Base-by-base conservation (phyloP, 2,888 invertebrate species). In the Stenodera caucasica region DNA sequence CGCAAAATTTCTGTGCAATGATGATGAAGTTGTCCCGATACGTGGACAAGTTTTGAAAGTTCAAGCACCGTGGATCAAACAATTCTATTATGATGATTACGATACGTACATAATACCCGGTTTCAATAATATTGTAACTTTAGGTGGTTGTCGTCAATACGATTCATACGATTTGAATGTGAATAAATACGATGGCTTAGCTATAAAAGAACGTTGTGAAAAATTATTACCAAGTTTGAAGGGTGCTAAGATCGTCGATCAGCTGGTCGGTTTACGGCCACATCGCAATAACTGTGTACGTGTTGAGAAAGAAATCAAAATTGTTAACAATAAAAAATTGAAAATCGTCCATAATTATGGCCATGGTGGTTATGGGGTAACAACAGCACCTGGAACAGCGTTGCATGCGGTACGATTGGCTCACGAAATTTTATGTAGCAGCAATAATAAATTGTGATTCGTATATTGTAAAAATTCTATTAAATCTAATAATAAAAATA, bases 291-390 rank as follows among this genome's bases (percentile, higher is more conserved):
- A 86, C 40, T 9, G 40, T 40, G 86, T 90, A 21, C 82, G 94
- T 70, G 88, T 95, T 65, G 93, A 92, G 73, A 80, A 83, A 0
- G 91, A 92, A 74, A 67, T 71, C 23, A 64, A 77, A 21, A 65
- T 66, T n/a, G 58, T 64, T 32, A 65, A 78, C 11, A 85, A 84
- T 1, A 77, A 82, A 66, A 82, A 77, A 65, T 64, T 82, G 0
- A 84, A 87, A 83, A 84, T 96, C 32, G 89, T 97, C 6, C 97
- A 98, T 77, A 94, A 96, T 79, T 97, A 97, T 76, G 97, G 97
- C 0, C 97, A 97, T 77, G 96, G 96, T 0, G 96, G 95, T 0
- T 95, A 96, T 77, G 97, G 97, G 0, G 90, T 97, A 0, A 91
- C 91, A 61, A 87, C 93, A 35, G 91, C 94, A 5, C 96, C 96